phyloP scores from a whole-genome alignment of 1,140 invertebrate genomes.

The Atta texana region DNA sequence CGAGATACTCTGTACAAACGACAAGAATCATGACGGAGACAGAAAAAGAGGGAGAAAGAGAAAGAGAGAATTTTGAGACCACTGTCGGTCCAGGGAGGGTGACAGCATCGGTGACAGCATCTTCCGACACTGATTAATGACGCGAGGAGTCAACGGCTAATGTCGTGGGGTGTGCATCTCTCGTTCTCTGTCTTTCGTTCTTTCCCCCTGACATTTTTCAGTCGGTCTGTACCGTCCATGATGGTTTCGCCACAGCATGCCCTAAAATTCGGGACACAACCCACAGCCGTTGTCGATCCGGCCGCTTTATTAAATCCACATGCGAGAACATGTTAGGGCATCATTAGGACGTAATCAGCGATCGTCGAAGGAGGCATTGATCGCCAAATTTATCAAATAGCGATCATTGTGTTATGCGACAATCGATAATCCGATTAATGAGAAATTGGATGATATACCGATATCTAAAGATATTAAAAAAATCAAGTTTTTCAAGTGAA shows the following conservation, averaged over 20 bases:
- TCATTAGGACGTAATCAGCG: conserved; percentile 47
- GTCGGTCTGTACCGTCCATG: conserved; percentile 54
- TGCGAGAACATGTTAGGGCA: conserved; percentile 74
- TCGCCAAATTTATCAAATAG: neutral
- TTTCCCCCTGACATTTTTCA: conserved; percentile 67
- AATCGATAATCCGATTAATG: neutral
- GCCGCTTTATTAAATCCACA: conserved; percentile 75
- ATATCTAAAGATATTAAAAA: neutral
- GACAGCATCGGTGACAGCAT: conserved; percentile 75
- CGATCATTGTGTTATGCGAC: neutral
- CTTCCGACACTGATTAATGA: conserved; percentile 81
- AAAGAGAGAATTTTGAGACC: conserved; percentile 68
- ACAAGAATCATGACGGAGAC: conserved; percentile 5
- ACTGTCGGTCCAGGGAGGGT: conserved; percentile 45
- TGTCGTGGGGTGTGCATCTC: conserved; percentile 62
- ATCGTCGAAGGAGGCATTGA: conserved; percentile 6
- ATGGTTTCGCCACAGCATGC: conserved; percentile 52
- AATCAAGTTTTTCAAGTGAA: neutral
- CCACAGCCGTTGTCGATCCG: conserved; percentile 32
- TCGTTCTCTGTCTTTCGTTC: conserved; percentile 38
- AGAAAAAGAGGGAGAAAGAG: conserved; percentile 15
- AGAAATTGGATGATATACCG: neutral
- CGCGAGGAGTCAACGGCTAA: conserved; percentile 77
- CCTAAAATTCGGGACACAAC: conserved; percentile 71
- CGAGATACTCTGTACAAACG: conserved; percentile 33